These are phyloP conservation scores for Felis chaus DNA, from an alignment of 2,113 vertebrate genomes.

Conservation along the genomic window DNA sequence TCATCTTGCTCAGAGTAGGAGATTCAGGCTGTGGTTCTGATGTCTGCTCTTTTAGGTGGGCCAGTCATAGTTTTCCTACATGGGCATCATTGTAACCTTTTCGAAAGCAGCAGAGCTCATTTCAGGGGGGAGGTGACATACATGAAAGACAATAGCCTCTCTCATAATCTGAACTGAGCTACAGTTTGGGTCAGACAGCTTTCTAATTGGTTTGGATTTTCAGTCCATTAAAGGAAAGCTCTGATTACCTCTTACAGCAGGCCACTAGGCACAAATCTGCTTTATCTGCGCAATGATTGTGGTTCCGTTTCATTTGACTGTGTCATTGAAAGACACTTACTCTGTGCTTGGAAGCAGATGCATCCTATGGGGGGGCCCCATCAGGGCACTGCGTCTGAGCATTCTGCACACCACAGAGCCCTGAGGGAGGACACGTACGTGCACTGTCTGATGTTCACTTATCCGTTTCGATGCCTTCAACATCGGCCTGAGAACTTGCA, in stretches of 20 bases:
- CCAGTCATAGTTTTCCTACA: conserved; percentile 64
- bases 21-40: conserved; percentile 12
- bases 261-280: conserved; percentile 58
- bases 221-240: conserved; percentile 64
- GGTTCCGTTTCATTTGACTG: conserved; percentile 24
- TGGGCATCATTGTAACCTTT: conserved; percentile 68
- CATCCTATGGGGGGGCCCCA: neutral
- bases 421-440: neutral
- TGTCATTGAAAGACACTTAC: neutral
- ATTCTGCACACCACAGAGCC: neutral
- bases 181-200: conserved; percentile 59
- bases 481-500: neutral
- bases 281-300: conserved; percentile 23
- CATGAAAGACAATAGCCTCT: conserved; percentile 48
- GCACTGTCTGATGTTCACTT: neutral
- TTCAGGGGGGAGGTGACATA: conserved; percentile 57
- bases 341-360: neutral
- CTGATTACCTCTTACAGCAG: conserved; percentile 58
- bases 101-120: conserved; percentile 41
- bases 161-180: conserved; percentile 42
- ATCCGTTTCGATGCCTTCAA: neutral
- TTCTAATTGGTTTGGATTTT: conserved; percentile 73
- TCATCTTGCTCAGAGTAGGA: neutral
- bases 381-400: neutral
- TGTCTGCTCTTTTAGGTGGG: conserved; percentile 30